phyloP scores from a whole-genome alignment of 1,140 invertebrate species.

The Drosophila ercepeae region DNA sequence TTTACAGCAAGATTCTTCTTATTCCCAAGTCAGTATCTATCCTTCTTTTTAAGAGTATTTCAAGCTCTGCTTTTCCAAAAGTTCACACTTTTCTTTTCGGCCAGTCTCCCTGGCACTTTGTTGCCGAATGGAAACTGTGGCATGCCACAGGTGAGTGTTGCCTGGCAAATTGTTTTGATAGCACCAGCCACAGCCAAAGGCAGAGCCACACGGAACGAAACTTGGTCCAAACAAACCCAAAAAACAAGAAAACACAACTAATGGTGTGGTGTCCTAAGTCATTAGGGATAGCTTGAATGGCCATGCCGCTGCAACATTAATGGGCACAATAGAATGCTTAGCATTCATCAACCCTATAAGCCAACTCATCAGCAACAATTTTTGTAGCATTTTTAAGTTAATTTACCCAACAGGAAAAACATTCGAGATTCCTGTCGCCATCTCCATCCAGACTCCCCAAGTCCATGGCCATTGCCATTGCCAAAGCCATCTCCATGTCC shows the following conservation, averaged over 20 bases:
- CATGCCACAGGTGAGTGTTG: constrained; percentile 47
- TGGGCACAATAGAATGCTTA: constrained; percentile 58
- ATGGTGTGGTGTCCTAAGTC: constrained; percentile 50
- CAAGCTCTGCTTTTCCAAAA: neutral
- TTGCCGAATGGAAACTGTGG: constrained; percentile 52
- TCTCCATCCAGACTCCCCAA: constrained; percentile 3
- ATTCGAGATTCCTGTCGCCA: constrained; percentile 65
- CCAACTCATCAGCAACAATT: constrained; percentile 78
- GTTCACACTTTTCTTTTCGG: constrained; percentile 12
- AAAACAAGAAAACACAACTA: constrained; percentile 13
- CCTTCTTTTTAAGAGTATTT: neutral
- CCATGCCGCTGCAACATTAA: constrained; percentile 29
- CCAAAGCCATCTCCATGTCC: neutral
- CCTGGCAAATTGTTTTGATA: constrained; percentile 58
- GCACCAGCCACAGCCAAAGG: constrained; percentile 1
- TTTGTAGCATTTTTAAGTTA: constrained; percentile 83
- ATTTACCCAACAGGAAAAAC: constrained; percentile 82
- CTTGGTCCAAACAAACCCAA: constrained; percentile 27
- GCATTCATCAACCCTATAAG: constrained; percentile 73
- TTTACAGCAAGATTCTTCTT: neutral
- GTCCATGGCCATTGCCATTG: neutral
- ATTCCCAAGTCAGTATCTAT: too few species aligned
- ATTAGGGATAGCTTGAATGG: constrained; percentile 47
- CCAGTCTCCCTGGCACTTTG: constrained; percentile 46
- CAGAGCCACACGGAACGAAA: constrained; percentile 7